phyloP scores from a whole-genome alignment of 2,113 vertebrate genomes.

The Leptosomus discolor region DNA sequence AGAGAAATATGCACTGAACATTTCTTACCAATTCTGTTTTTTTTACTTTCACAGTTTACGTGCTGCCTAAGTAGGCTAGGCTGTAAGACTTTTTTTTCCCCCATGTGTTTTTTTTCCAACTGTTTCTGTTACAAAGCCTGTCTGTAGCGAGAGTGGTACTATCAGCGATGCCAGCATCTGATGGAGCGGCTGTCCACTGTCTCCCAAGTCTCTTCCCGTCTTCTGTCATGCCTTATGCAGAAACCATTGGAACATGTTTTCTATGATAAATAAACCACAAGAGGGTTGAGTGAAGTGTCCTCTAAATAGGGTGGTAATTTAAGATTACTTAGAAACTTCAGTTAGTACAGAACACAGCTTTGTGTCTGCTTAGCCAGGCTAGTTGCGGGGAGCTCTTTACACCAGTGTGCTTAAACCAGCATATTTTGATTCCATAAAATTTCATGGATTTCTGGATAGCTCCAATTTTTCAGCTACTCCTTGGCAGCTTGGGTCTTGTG shows the following conservation, averaged over 20 bases:
- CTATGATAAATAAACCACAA: background rate
- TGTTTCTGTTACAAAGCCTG: background rate
- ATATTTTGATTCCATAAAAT: background rate
- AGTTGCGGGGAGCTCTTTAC: background rate
- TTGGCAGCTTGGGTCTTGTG: background rate
- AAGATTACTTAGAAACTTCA: background rate
- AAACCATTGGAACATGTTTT: background rate
- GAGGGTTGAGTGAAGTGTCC: background rate
- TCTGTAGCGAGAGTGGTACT: background rate
- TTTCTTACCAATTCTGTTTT: background rate
- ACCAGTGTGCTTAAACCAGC: background rate
- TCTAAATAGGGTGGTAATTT: background rate
- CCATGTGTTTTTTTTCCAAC: background rate
- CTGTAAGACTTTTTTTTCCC: background rate
- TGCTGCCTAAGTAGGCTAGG: background rate
- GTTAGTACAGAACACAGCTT: background rate
- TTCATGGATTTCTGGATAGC: background rate
- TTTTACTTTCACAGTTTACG: background rate
- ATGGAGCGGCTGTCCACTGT: background rate
- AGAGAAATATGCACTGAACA: background rate
- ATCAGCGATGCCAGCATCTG: background rate
- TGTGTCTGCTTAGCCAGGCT: background rate
- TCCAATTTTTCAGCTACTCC: background rate
- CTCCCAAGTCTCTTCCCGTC: background rate
- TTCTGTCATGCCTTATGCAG: background rate